Conservation (phyloP, 2,113 vertebrate genomes). For the Dicentrarchus labrax region DNA sequence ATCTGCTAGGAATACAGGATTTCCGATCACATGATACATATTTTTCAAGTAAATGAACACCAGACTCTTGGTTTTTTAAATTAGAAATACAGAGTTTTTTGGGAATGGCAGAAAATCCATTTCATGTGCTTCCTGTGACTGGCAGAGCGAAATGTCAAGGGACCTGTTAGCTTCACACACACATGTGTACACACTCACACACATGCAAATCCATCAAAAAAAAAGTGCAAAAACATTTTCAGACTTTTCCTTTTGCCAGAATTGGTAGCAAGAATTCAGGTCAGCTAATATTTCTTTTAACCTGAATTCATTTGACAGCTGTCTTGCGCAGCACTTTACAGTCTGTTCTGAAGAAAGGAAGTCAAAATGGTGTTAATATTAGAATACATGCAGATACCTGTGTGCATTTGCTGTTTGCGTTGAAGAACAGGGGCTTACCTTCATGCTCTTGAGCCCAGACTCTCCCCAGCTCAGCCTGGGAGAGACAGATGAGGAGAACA, state of each 20-base stretch:
- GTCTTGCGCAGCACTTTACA: neutral
- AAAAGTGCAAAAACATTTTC: conserved; percentile 10
- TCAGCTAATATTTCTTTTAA: conserved; percentile 12
- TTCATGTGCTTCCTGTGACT: conserved; percentile 65
- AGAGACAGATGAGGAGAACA: conserved; percentile 85
- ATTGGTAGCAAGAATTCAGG: conserved; percentile 19
- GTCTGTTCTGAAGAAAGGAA: neutral
- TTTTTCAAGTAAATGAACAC: conserved; percentile 27
- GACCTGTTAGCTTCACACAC: conserved; percentile 38
- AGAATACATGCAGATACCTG: conserved; percentile 30
- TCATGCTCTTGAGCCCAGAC: conserved; percentile 78
- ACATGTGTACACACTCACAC: neutral
- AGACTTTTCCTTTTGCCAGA: neutral
- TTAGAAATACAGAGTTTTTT: conserved; percentile 19
- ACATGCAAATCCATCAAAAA: neutral
- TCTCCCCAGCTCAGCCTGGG: conserved; percentile 83
- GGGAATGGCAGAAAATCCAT: conserved; percentile 37
- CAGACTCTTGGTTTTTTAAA: conserved; percentile 9
- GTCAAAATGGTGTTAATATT: conserved; percentile 5
- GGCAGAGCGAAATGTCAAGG: conserved; percentile 46
- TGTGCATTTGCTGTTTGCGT: neutral
- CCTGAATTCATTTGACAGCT: neutral
- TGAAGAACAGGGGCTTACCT: conserved; percentile 77
- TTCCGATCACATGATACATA: neutral
- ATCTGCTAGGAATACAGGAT: conserved; percentile 6